These are phyloP conservation scores for Rhipidura dahli DNA, from an alignment of 2,113 vertebrate species.

Conservation along the genomic window DNA sequence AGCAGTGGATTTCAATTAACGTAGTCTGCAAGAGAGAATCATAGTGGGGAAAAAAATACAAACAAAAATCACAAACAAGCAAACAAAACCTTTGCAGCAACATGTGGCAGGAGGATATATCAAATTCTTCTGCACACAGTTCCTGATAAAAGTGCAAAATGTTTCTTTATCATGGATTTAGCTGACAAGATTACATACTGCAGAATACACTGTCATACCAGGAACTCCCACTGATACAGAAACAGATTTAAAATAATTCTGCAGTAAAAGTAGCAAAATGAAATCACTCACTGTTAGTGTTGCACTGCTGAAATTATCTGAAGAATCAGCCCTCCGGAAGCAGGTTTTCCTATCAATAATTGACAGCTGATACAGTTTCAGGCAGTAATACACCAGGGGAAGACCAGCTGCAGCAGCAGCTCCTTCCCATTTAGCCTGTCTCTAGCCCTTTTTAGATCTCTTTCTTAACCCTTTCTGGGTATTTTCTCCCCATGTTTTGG, in stretches of 20 bases:
- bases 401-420: not conserved
- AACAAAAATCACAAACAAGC: not conserved
- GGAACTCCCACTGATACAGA: not conserved
- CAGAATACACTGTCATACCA: not conserved
- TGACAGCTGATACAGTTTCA: constrained; percentile 9
- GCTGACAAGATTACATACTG: not conserved
- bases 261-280: not conserved
- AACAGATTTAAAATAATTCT: constrained; percentile 17
- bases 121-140: not conserved
- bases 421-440: not conserved
- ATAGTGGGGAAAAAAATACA: not conserved
- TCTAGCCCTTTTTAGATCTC: not conserved
- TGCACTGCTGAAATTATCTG: not conserved
- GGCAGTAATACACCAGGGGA: not conserved
- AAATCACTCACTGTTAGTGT: not conserved
- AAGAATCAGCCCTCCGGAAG: not conserved
- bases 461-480: constrained; percentile 19
- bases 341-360: constrained; percentile 18
- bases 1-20: not conserved
- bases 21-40: not conserved
- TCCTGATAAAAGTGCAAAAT: not conserved
- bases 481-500: not conserved
- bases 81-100: not conserved
- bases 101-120: not conserved
- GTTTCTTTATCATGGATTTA: not conserved